phyloP scores from a whole-genome alignment of 2,113 vertebrate species.

The Machaerirhynchus nigripectus region DNA sequence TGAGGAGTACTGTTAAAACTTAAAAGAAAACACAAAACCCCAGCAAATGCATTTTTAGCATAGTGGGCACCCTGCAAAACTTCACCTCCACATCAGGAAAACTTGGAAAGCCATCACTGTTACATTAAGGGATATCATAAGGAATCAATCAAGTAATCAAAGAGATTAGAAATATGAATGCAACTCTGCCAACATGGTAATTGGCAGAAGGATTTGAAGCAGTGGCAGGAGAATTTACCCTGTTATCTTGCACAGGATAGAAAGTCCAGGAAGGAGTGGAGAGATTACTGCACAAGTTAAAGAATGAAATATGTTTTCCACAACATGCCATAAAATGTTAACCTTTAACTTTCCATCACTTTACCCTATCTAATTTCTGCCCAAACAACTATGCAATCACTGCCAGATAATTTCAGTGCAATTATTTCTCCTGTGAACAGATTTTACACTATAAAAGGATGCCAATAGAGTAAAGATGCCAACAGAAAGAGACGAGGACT shows the following conservation, averaged over 20 bases:
- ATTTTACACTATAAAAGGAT: not conserved
- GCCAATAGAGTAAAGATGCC: not conserved
- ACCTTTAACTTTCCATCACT: not conserved
- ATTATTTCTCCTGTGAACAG: not conserved
- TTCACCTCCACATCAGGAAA: not conserved
- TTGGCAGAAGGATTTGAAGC: not conserved
- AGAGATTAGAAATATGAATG: not conserved
- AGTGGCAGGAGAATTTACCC: not conserved
- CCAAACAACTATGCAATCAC: not conserved
- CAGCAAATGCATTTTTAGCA: not conserved
- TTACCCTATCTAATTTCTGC: not conserved
- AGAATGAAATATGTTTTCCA: not conserved
- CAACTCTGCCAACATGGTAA: not conserved
- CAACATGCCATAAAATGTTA: not conserved
- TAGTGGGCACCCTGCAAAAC: not conserved
- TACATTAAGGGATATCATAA: not conserved
- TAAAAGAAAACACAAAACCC: not conserved
- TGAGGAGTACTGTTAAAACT: not conserved
- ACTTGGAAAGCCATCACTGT: not conserved
- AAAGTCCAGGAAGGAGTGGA: not conserved
- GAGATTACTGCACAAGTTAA: not conserved
- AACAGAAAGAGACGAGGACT: not conserved
- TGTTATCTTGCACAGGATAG: not conserved
- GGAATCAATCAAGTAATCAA: not conserved
- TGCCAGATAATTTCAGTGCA: not conserved